Evolutionary conservation across 1,140 invertebrate genomes (phyloP).

Genomic region (Euwallacea fornicatus): DNA sequence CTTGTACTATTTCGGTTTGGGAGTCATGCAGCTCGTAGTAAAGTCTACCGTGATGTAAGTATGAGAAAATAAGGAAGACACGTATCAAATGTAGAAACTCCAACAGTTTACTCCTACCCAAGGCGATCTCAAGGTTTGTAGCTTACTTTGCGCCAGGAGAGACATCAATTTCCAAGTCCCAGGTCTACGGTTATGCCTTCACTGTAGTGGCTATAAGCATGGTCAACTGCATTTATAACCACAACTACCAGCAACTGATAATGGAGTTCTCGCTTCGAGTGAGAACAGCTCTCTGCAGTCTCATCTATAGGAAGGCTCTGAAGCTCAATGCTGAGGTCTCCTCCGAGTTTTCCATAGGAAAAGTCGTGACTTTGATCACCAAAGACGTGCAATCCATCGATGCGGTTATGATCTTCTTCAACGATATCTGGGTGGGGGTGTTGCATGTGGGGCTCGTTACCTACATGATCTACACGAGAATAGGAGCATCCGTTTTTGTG

Average conservation of each 20-base stretch:
- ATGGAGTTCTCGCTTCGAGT: constrained; percentile 78
- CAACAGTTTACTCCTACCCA: constrained; percentile 31
- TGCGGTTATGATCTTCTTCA: constrained; percentile 66
- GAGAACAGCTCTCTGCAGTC: constrained; percentile 72
- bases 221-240: constrained; percentile 54
- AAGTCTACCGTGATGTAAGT: constrained; percentile 60
- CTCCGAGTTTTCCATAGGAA: constrained; percentile 76
- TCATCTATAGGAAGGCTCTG: constrained; percentile 81
- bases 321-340: constrained; percentile 70
- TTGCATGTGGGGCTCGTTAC: constrained; percentile 75
- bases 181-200: constrained; percentile 68
- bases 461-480: constrained; percentile 74
- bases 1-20: constrained; percentile 29
- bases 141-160: constrained; percentile 64
- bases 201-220: constrained; percentile 62
- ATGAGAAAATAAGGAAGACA: neutral
- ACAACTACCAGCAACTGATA: constrained; percentile 76
- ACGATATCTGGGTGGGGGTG: constrained; percentile 81
- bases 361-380: constrained; percentile 90
- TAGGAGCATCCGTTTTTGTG: constrained; percentile 73
- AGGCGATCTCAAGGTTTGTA: constrained; percentile 67
- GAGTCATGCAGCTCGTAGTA: constrained; percentile 53
- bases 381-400: constrained; percentile 83
- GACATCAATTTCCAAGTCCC: constrained; percentile 52
- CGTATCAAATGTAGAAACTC: neutral